phyloP scores from a whole-genome alignment of 2,888 invertebrate genomes.

The Apoda limacodes region DNA sequence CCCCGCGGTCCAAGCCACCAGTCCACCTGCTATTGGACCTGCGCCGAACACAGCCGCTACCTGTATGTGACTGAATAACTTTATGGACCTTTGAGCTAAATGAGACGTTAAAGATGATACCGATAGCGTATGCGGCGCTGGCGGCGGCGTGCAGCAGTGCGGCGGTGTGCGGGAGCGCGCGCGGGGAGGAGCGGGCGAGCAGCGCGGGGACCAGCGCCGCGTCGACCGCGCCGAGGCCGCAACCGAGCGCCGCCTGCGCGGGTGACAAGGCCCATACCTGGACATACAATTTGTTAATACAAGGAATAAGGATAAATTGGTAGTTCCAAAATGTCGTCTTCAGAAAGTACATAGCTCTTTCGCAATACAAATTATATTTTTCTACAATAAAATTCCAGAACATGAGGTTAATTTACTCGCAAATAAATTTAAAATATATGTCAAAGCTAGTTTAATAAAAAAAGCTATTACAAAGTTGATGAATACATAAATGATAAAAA shows the following conservation, averaged over 20 bases:
- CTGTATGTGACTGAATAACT: neutral
- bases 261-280: conserved; percentile 33
- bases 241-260: conserved; percentile 52
- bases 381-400: too few relatives aligned
- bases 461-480: too few relatives aligned
- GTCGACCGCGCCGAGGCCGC: conserved; percentile 45
- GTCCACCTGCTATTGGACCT: conserved; percentile 47
- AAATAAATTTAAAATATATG: too few relatives aligned
- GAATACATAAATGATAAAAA: too few relatives aligned
- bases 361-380: too few relatives aligned
- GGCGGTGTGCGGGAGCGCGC: conserved; percentile 34
- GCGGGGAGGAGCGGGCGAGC: conserved; percentile 26
- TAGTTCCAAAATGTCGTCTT: too few relatives aligned
- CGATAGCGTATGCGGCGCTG: conserved; percentile 46
- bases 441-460: too few relatives aligned
- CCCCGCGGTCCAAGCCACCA: conserved; percentile 36
- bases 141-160: conserved; percentile 50
- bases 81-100: neutral
- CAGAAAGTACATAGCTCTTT: too few relatives aligned
- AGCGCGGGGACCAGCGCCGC: conserved; percentile 56
- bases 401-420: too few relatives aligned
- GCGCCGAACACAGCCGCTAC: conserved; percentile 1
- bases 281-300: too few relatives aligned
- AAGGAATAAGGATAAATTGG: too few relatives aligned
- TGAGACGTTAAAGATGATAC: conserved; percentile 18